Percentiles rank a stretch among this genome's conserved stretches.
These are phyloP conservation scores for Molanna angustata DNA, from an alignment of 2,888 invertebrate genomes.

Conservation along the genomic window DNA sequence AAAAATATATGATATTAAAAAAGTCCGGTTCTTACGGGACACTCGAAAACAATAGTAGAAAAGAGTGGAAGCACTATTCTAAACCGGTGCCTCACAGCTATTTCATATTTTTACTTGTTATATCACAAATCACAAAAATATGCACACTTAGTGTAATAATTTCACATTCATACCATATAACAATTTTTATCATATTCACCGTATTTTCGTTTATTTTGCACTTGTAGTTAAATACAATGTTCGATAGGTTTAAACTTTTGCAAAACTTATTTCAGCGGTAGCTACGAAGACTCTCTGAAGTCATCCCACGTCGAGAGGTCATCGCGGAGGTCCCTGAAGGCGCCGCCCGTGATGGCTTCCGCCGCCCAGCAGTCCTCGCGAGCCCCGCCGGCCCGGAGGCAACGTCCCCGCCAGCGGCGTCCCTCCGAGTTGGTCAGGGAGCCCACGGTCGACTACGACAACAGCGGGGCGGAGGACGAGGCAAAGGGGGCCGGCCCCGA, in stretches of 20 bases:
- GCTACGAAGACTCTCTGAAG: slow-evolving; percentile 79
- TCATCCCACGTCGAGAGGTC: slow-evolving; percentile 55
- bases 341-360: slow-evolving; percentile 33
- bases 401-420: not conserved
- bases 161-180: not conserved
- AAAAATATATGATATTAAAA: too few species aligned
- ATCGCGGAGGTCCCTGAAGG: slow-evolving; percentile 23
- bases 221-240: not conserved
- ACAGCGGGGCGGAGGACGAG: slow-evolving; percentile 50
- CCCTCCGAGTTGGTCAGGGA: slow-evolving; percentile 37
- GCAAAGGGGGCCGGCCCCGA: not conserved
- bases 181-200: too few species aligned
- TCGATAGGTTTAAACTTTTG: not conserved
- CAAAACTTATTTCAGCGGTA: slow-evolving; percentile 58
- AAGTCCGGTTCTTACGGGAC: too few species aligned
- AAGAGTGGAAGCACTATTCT: too few species aligned
- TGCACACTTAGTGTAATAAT: not conserved
- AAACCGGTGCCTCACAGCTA: too few species aligned
- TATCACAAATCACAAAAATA: not conserved
- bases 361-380: slow-evolving; percentile 35
- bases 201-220: too few species aligned
- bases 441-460: slow-evolving; percentile 52
- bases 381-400: not conserved
- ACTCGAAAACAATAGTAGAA: too few species aligned
- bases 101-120: too few species aligned